A percentile compares a stretch with the other conserved stretches of the same genome.
These are phyloP conservation scores for Drosophila micromelanica DNA, from an alignment of 1,140 invertebrate species.

Conservation along the genomic window DNA sequence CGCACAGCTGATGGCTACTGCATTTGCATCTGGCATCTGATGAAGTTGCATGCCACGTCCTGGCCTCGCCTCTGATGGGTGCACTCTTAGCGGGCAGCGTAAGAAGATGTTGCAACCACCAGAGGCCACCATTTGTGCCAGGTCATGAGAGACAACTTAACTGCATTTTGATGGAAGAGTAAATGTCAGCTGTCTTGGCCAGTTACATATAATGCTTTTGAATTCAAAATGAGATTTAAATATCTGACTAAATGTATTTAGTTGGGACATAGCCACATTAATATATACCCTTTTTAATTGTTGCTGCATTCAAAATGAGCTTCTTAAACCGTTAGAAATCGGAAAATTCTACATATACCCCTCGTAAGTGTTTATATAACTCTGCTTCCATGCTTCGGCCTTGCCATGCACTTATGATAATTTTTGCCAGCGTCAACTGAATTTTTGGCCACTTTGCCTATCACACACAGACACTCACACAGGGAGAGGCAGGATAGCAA, in stretches of 20 bases:
- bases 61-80: not conserved
- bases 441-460: conserved; percentile 57
- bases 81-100: not conserved
- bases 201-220: not conserved
- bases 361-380: not conserved
- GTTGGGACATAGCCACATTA: too few species aligned
- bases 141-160: conserved; percentile 1
- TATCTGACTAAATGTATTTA: too few species aligned
- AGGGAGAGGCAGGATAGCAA: not conserved
- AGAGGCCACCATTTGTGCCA: conserved; percentile 21
- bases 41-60: conserved; percentile 61
- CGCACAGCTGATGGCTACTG: conserved; percentile 61
- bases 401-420: conserved; percentile 65
- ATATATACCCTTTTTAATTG: too few species aligned
- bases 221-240: not conserved
- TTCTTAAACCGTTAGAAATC: too few species aligned
- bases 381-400: conserved; percentile 23
- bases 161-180: conserved; percentile 25
- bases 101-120: not conserved
- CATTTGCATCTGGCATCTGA: conserved; percentile 73
- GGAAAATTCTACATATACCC: too few species aligned
- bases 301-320: too few species aligned
- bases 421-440: conserved; percentile 50
- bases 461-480: conserved; percentile 30
- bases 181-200: conserved; percentile 14